A percentile compares a stretch with the other conserved stretches of the same genome.
phyloP scores from a whole-genome alignment of 2,113 vertebrate genomes.

The Carassius auratus region DNA sequence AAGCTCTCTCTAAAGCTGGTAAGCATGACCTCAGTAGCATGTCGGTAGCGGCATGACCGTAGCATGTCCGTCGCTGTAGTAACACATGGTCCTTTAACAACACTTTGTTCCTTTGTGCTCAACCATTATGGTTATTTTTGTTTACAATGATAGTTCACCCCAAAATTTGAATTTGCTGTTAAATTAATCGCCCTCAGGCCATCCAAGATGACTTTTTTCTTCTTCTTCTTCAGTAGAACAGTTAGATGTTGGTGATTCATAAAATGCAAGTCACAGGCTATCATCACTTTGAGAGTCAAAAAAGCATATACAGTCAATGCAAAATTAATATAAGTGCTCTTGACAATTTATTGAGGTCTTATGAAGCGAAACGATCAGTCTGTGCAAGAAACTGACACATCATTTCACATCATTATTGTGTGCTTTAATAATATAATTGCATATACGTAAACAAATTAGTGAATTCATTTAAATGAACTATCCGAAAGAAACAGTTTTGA shows the following conservation, averaged over 20 bases:
- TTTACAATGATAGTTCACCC: neutral
- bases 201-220: neutral
- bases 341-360: neutral
- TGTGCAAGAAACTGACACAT: neutral
- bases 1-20: conserved; percentile 99
- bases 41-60: conserved; percentile 62
- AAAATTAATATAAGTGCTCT: no score
- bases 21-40: conserved; percentile 84
- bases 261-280: neutral
- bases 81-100: conserved; percentile 66
- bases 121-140: conserved; percentile 48
- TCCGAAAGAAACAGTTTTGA: no score
- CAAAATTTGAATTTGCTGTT: neutral
- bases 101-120: conserved; percentile 47
- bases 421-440: no score
- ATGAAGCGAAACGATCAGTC: neutral
- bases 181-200: neutral
- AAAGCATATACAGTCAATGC: neutral
- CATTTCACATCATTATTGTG: no score
- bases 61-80: conserved; percentile 79
- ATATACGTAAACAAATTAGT: no score
- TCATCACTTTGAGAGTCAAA: neutral
- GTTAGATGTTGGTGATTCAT: no score
- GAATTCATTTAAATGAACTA: no score
- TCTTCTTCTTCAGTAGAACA: neutral